phyloP scores from a whole-genome alignment of 2,797 vertebrate genomes.

The Sebastes matsubarae region DNA sequence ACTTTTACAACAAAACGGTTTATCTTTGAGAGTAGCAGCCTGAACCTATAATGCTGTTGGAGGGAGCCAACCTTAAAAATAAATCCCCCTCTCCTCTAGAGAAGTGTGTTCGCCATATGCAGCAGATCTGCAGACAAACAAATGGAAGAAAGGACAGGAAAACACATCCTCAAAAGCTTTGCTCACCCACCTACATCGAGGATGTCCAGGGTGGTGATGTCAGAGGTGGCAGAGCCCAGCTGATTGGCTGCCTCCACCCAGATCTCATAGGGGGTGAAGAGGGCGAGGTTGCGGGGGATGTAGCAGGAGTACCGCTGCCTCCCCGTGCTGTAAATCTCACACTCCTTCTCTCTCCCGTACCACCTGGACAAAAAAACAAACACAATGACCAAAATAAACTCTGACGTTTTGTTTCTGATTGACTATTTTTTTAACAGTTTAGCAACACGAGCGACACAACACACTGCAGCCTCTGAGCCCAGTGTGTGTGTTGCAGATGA shows the following conservation, averaged over 20 bases:
- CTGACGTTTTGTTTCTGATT: not conserved
- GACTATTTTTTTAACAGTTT: not conserved
- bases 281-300: conserved; percentile 92
- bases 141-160: not conserved
- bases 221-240: conserved; percentile 89
- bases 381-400: not conserved
- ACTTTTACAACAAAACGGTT: conserved; percentile 42
- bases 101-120: conserved; percentile 55
- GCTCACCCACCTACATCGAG: conserved; percentile 91
- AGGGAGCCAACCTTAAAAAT: conserved; percentile 46
- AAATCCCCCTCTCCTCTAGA: conserved; percentile 22
- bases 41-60: conserved; percentile 25
- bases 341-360: conserved; percentile 92
- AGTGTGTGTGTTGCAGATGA: not conserved
- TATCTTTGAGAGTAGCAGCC: conserved; percentile 14
- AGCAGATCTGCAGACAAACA: conserved; percentile 20
- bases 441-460: not conserved
- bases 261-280: conserved; percentile 96
- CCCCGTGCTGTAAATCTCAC: conserved; percentile 85
- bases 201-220: conserved; percentile 91
- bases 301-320: conserved; percentile 89
- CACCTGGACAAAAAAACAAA: conserved; percentile 81
- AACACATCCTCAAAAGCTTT: not conserved
- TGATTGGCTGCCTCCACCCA: conserved; percentile 95
- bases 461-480: not conserved